Conservation (phyloP, 2,888 invertebrate species). For the Hybos culiciformis region DNA sequence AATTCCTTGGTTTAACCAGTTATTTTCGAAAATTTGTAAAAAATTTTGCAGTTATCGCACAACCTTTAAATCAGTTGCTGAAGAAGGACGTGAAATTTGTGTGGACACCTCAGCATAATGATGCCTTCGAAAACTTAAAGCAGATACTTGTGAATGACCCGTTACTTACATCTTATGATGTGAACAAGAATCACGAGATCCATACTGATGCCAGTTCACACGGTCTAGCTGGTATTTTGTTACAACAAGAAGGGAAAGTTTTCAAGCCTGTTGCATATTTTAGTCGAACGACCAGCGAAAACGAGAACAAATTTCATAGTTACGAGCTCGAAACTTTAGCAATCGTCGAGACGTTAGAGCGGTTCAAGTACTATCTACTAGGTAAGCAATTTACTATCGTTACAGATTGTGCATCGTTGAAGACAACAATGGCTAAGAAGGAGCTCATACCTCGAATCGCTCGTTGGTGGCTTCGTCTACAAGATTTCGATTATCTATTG, state of each 20-base stretch:
- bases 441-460: conserved; percentile 13
- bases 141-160: conserved; percentile 5
- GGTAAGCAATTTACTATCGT: not conserved
- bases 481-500: conserved; percentile 4
- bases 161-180: conserved; percentile 9
- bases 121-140: conserved; percentile 5
- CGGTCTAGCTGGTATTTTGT: not conserved
- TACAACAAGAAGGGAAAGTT: not conserved
- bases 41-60: too few relatives aligned
- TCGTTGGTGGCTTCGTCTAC: conserved; percentile 5
- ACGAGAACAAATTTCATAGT: conserved; percentile 1
- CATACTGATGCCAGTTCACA: conserved; percentile 10
- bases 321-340: conserved; percentile 8
- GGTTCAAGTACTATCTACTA: not conserved
- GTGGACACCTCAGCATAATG: conserved; percentile 5
- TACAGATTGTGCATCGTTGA: conserved; percentile 5
- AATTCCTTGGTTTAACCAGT: too few relatives aligned
- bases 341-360: conserved; percentile 1
- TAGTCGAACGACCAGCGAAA: not conserved
- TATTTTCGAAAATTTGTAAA: too few relatives aligned
- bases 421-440: conserved; percentile 13
- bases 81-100: conserved; percentile 6
- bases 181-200: conserved; percentile 5
- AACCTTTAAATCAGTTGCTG: too few relatives aligned
- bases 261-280: conserved; percentile 3